A percentile compares a stretch with the other conserved stretches of the same genome.
phyloP scores from a whole-genome alignment of 2,113 vertebrate species.

The Ptyas mucosa region DNA sequence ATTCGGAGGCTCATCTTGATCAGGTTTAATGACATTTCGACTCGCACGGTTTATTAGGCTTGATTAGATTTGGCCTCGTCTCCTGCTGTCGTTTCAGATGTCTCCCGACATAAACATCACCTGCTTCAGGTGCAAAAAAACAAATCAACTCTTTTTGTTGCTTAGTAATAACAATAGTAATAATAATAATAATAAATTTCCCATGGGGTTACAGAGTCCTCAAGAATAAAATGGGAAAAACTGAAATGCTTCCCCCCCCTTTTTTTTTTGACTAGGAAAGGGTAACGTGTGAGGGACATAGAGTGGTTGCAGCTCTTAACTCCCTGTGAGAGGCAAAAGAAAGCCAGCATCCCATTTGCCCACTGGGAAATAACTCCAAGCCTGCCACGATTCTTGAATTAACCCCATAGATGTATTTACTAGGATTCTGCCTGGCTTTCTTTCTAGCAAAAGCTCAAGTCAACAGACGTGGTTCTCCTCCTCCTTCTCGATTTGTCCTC shows the following conservation, averaged over 20 bases:
- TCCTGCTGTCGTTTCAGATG: conserved; percentile 86
- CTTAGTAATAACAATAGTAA: neutral
- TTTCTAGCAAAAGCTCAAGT: neutral
- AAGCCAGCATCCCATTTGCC: neutral
- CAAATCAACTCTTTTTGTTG: conserved; percentile 50
- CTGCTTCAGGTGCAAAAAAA: conserved; percentile 85
- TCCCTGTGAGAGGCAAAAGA: neutral
- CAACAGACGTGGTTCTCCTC: neutral
- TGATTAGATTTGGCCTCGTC: conserved; percentile 90
- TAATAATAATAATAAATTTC: neutral
- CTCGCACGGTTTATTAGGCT: conserved; percentile 93
- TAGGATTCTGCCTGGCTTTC: neutral
- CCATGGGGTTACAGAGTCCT: neutral
- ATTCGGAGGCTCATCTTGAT: conserved; percentile 86
- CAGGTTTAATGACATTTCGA: conserved; percentile 88
- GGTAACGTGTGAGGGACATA: neutral
- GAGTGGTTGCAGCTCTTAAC: conserved; percentile 14
- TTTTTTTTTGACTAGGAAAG: neutral
- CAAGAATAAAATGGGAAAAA: conserved; percentile 1
- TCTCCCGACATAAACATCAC: conserved; percentile 82
- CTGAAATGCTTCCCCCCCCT: neutral
- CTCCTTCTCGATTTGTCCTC: neutral
- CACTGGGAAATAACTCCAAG: neutral
- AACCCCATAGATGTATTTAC: neutral
- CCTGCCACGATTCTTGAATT: neutral